A percentile compares a stretch with the other conserved stretches of the same genome.
Evolutionary conservation across 2,888 invertebrate genomes (phyloP).

Genomic region (Hirudinaria manillensis): DNA sequence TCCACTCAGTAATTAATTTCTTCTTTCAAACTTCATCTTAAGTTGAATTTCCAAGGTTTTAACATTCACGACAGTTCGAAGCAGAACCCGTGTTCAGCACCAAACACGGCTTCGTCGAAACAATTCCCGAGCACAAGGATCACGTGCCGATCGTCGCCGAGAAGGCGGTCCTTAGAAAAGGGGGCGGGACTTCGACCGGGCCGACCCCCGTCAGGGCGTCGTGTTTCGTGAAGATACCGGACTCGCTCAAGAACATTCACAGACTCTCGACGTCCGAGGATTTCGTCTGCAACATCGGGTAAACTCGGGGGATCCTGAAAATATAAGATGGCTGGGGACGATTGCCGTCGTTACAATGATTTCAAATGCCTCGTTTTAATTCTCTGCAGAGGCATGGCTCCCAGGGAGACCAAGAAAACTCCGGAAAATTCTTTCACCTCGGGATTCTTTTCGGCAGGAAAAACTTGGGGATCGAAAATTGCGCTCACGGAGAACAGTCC

Average conservation of each 20-base stretch:
- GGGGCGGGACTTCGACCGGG: constrained; percentile 19
- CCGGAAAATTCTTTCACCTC: not conserved
- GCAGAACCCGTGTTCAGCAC: no score
- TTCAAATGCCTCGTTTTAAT: no score
- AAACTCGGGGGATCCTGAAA: not conserved
- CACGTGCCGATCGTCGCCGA: not conserved
- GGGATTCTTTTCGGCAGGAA: not conserved
- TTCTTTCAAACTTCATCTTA: no score
- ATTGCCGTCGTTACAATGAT: no score
- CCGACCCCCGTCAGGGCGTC: not conserved
- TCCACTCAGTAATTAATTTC: no score
- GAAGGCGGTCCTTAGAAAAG: not conserved
- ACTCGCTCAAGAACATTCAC: constrained; percentile 40
- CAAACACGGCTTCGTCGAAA: not conserved
- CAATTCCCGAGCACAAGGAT: not conserved
- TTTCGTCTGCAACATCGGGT: constrained; percentile 18
- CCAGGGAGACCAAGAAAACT: not conserved
- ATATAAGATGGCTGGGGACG: no score
- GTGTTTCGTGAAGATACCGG: constrained; percentile 33
- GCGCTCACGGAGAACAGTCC: no score
- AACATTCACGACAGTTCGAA: no score
- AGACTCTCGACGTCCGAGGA: constrained; percentile 34
- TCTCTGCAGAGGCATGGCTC: no score
- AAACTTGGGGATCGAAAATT: not conserved
- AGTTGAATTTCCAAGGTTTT: no score